Evolutionary conservation across 2,888 invertebrate genomes (phyloP), one percentile per base, ranked within the genome.

Genomic region (Brachyopa scutellaris): DNA sequence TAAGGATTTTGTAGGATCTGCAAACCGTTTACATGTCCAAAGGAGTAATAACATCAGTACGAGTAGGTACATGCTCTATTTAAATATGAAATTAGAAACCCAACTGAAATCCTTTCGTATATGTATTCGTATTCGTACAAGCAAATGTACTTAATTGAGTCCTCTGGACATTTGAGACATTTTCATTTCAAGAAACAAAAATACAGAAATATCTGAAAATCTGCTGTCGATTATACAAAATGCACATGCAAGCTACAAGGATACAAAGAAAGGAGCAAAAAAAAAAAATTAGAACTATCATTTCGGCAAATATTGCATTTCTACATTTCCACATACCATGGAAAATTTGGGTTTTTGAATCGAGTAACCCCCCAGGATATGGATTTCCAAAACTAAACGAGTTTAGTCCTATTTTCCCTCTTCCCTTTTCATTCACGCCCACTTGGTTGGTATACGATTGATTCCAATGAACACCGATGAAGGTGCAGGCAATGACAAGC

Each of bases 101-200:
- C 42, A 64, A 59, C 59, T 76, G 49, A 69, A 80, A 69, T 69
- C 80, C 67, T 74, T n/a, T n/a, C n/a, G n/a, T n/a, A n/a, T n/a
- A n/a, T n/a, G n/a, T n/a, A n/a, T 79, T 67, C 67, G 53, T 55
- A 31, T 19, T 62, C 33, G 31, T 70, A 70, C 45, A 82, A 70
- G 70, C 59, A 70, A 77, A 66, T 82, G 70, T 77, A 77, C 69
- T 72, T 72, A 77, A 72, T 77, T 77, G 77, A 77, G 77, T 77
- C 82, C 82, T 77, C 47, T 61, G 82, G 80, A 80, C 76, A 70
- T 76, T 82, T 47, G 70, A 82, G 76, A 70, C 74, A n/a, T n/a
- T 74, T 67, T 38, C 49, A 62, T 36, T 77, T 15, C 13, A 11
- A 61, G 38, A 59, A 21, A 8, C 19, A 11, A 11, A 29, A 19